phyloP scores from a whole-genome alignment of 2,113 vertebrate genomes.

The Upupa epops region DNA sequence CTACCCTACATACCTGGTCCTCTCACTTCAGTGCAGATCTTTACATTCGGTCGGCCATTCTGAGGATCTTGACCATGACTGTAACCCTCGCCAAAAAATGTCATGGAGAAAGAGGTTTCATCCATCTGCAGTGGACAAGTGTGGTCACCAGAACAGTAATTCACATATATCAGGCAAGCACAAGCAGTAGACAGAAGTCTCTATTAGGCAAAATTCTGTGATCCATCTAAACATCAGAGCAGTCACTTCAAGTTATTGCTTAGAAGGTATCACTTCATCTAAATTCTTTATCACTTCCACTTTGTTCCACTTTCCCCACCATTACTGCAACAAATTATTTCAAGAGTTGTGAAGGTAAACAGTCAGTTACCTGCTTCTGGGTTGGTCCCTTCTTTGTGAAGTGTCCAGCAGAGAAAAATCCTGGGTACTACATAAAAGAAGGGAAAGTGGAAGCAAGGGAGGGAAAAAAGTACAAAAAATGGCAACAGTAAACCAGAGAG shows the following conservation, averaged over 20 bases:
- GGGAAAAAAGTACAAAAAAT: background rate
- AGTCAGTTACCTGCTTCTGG: conserved; percentile 87
- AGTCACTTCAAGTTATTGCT: background rate
- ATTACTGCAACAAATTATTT: too few relatives aligned
- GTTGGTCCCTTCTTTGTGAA: conserved; percentile 91
- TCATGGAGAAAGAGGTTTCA: conserved; percentile 86
- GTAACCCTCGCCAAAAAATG: conserved; percentile 91
- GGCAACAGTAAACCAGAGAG: background rate
- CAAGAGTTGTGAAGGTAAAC: background rate
- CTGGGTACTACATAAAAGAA: conserved; percentile 78
- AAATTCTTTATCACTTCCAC: background rate
- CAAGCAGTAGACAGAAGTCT: background rate
- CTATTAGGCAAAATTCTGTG: background rate
- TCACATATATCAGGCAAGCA: background rate
- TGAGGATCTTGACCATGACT: conserved; percentile 78
- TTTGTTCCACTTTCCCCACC: too few relatives aligned
- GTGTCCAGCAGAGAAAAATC: conserved; percentile 89
- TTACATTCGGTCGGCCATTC: conserved; percentile 83
- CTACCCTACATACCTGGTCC: conserved; percentile 84
- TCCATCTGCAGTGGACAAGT: conserved; percentile 80
- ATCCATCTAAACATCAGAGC: background rate
- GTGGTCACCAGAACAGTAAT: background rate
- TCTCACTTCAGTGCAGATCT: conserved; percentile 90
- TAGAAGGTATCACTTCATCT: background rate
- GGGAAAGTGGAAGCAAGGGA: fast-evolving